phyloP scores from a whole-genome alignment of 1,140 invertebrate species.

The Plectrocnemia conspersa region DNA sequence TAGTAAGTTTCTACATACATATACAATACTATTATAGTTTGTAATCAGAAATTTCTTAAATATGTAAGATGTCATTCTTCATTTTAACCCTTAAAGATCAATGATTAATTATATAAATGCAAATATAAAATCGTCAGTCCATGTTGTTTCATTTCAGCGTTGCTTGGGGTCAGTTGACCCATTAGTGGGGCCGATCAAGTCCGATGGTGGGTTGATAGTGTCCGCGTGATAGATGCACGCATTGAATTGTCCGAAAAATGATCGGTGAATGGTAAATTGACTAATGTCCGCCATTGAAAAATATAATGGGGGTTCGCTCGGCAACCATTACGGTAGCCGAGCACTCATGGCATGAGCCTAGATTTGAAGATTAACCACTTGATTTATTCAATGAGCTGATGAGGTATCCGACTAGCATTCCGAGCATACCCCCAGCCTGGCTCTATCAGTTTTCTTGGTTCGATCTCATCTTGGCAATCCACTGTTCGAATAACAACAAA shows the following conservation, averaged over 20 bases:
- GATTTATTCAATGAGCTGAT: slow-evolving; percentile 20
- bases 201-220: slow-evolving; percentile 22
- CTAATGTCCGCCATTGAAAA: slow-evolving; percentile 18
- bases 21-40: too few relatives aligned
- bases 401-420: slow-evolving; percentile 9
- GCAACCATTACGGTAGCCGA: slow-evolving; percentile 20
- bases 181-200: slow-evolving; percentile 16
- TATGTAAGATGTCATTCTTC: too few relatives aligned
- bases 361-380: slow-evolving; percentile 2
- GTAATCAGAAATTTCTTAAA: too few relatives aligned
- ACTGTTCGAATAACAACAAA: not conserved
- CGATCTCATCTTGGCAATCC: not conserved
- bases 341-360: slow-evolving; percentile 1
- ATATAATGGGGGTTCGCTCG: slow-evolving; percentile 18
- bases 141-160: too few relatives aligned
- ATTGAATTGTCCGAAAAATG: slow-evolving; percentile 17
- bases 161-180: slow-evolving; percentile 6
- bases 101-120: too few relatives aligned
- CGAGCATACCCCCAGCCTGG: not conserved
- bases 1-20: too few relatives aligned
- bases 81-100: too few relatives aligned
- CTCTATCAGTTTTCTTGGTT: too few relatives aligned
- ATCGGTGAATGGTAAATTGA: slow-evolving; percentile 19
- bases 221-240: slow-evolving; percentile 30
- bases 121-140: too few relatives aligned